A percentile compares a stretch with the other conserved stretches of the same genome.
Conservation (phyloP, 2,888 invertebrate genomes). For the Syrista parreyssii region DNA sequence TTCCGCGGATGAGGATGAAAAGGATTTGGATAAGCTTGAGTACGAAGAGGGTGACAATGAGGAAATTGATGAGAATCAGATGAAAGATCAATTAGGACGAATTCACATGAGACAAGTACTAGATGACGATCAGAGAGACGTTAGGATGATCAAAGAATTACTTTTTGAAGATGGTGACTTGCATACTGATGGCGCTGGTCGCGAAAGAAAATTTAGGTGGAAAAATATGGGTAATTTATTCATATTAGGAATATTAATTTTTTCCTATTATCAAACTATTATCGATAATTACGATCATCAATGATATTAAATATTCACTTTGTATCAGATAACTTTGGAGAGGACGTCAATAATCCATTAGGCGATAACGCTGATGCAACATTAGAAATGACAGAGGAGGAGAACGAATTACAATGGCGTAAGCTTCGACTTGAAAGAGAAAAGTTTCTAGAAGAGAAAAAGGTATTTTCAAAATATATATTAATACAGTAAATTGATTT, state of each 20-base stretch:
- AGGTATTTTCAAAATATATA: constrained; percentile 63
- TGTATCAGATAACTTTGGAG: constrained; percentile 55
- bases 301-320: not conserved
- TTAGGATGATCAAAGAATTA: constrained; percentile 85
- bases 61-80: constrained; percentile 80
- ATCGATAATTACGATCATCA: not conserved
- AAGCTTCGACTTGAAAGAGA: constrained; percentile 84
- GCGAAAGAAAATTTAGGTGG: constrained; percentile 89
- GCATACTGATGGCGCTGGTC: constrained; percentile 78
- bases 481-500: constrained; percentile 8
- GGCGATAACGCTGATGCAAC: constrained; percentile 62
- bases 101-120: constrained; percentile 89
- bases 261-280: not conserved
- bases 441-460: constrained; percentile 74
- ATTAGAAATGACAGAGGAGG: constrained; percentile 76
- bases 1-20: constrained; percentile 89
- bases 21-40: constrained; percentile 82
- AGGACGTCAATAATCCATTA: constrained; percentile 56
- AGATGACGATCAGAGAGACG: constrained; percentile 89
- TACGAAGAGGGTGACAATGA: constrained; percentile 88
- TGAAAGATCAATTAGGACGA: constrained; percentile 82
- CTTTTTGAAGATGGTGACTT: constrained; percentile 91
- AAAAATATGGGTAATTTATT: constrained; percentile 75
- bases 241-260: constrained; percentile 17
- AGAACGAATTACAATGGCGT: constrained; percentile 82